Base-by-base conservation (phyloP, 2,888 invertebrate species). In the Cephus rjabovi region DNA sequence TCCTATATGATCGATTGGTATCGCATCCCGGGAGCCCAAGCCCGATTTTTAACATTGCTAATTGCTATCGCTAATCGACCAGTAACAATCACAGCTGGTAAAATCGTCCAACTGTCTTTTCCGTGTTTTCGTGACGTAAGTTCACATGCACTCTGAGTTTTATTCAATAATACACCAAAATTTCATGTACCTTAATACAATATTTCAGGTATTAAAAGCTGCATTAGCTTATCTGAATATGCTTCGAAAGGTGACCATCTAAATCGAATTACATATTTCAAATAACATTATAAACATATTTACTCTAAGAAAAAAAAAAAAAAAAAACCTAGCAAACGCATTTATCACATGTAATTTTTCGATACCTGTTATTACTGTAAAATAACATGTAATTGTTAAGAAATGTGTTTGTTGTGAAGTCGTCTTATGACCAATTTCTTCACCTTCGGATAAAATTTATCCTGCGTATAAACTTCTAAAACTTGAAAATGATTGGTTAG, bases 1-100 rank as follows among this genome's bases (percentile, higher is more conserved):
- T 80, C 88, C 9, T 89, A 89, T 34, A 85, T 85, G 84, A 84
- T 88, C 73, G 81, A 89, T 0, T 89, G 90, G 90, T 87, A 89
- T 71, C 81, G 81, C 69, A 76, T 89, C 11, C 86, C 84, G 11
- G 75, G 76, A 4, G 85, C 81, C 12, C 83, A 81, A 69, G 86
- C 87, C 0, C 81, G 83, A 1, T 83, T 81, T 34, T 75, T 89
- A n/a, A 87, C 86, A 71, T 73, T 89, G 70, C 73, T 89, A 31
- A 80, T 88, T 11, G 70, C 83, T 0, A 81, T 86, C 34, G 81
- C 88, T 0, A 89, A 86, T 74, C 77, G 82, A 73, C 85, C 89
- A 1, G 81, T 81, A 1, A 86, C 83, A 77, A 82, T 89, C n/a
- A 89, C 89, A 12, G 89, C 89, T 73, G 89, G 89, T 31, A 89